Evolutionary conservation across 2,888 invertebrate genomes (phyloP).

Genomic region (Halocaridina rubra): DNA sequence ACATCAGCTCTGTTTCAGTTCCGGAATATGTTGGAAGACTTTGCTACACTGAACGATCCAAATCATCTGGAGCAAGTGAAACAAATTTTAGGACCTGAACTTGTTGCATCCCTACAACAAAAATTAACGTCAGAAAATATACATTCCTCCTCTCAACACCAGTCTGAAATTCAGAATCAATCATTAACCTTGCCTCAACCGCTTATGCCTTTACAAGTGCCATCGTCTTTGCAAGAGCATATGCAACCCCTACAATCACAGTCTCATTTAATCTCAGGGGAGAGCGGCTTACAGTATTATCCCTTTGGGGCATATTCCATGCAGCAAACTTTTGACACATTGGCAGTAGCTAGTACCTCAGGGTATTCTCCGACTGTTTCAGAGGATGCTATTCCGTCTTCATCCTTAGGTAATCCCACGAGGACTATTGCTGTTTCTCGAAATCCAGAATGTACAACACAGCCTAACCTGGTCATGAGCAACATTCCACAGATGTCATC

Average conservation of each 20-base stretch:
- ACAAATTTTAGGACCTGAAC: conserved; percentile 4
- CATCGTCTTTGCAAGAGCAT: neutral
- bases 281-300: neutral
- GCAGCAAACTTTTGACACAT: neutral
- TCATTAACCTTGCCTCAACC: neutral
- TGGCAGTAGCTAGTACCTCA: neutral
- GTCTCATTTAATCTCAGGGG: neutral
- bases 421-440: neutral
- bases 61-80: conserved; percentile 20
- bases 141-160: neutral
- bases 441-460: neutral
- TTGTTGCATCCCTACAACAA: conserved; percentile 10
- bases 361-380: neutral
- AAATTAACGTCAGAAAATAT: neutral
- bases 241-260: neutral
- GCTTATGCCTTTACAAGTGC: neutral
- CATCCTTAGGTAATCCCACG: neutral
- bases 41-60: conserved; percentile 16
- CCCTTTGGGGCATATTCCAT: neutral
- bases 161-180: neutral
- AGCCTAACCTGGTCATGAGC: neutral
- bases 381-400: neutral
- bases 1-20: conserved; percentile 7
- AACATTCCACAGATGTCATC: neutral
- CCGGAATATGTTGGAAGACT: conserved; percentile 21